Evolutionary conservation across 2,888 invertebrate species (phyloP), one percentile per base, ranked within the genome.

Genomic region (Adelognathus sp.): DNA sequence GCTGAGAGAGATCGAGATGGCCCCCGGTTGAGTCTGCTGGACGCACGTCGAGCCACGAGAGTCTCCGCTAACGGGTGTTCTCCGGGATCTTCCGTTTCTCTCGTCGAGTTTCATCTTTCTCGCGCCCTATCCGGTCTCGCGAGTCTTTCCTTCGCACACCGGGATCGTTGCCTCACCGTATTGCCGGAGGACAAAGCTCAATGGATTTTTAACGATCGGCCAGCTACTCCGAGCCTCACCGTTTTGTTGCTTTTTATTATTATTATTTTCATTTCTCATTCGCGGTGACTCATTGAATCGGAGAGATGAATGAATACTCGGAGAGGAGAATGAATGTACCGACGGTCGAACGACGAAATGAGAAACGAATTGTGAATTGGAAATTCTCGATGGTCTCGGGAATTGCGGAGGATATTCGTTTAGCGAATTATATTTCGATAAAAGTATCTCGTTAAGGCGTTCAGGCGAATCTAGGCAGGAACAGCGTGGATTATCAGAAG

Each of bases 231-330:
- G 11, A 64, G 74, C 79, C 76, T 79, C 76, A 46, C 52, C 31
- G 31, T 46, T 21, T 61, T 29, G 46, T 72, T 24, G 11, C 27
- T 56, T 76, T 58, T 56, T 24, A 24, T 50, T 39, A 14, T 29
- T 54, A 44, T 33, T 16, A n/a, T 52, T 44, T 60, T 60, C n/a
- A 9, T 64, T 67, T 58, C 50, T 39, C 46, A 39, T 58, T 41
- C 14, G 5, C 63, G 50, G 58, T 81, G 79, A 80, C 81, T 84
- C 83, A 82, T 82, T 83, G 81, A 83, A 82, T 82, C 79, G 52
- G 50, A 77, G 71, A 79, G 80, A 79, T 81, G 81, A 84, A 82
- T 83, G 81, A 72, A 81, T 71, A 71, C 75, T 67, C 50, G 61
- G 46, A 66, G 39, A 7, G 33, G 33, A 52, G 18, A 9, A 16